These are phyloP conservation scores for Nyleta sp. DNA, from an alignment of 2,888 invertebrate species.

Conservation along the genomic window DNA sequence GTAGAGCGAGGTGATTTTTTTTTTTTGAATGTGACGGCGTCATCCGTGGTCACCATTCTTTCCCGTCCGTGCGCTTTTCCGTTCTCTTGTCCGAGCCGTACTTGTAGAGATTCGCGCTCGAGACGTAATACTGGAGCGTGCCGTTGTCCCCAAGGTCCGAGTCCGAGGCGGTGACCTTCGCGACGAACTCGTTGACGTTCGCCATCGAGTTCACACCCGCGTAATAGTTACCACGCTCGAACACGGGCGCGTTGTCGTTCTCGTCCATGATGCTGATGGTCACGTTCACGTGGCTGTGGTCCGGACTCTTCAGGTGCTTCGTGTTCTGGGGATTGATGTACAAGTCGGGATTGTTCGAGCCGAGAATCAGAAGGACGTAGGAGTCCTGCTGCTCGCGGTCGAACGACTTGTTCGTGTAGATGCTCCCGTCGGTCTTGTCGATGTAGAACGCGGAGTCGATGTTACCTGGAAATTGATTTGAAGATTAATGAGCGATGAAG, in stretches of 20 bases:
- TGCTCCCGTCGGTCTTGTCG: constrained; percentile 90
- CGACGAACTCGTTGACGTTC: constrained; percentile 88
- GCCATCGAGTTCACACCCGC: constrained; percentile 91
- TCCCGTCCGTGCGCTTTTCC: no score
- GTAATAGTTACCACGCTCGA: constrained; percentile 86
- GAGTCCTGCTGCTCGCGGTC: constrained; percentile 91
- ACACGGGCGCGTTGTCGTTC: constrained; percentile 93
- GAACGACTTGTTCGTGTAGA: constrained; percentile 87
- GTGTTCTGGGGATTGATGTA: constrained; percentile 84
- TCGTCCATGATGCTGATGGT: constrained; percentile 90
- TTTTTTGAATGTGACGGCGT: no score
- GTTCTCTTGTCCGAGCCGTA: constrained; percentile 88
- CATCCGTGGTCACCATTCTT: no score
- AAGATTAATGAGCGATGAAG: no score
- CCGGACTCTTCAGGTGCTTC: constrained; percentile 77
- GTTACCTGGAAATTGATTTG: constrained; percentile 85
- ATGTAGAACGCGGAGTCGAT: constrained; percentile 90
- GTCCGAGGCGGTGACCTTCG: constrained; percentile 91
- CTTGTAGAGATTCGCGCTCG: constrained; percentile 91
- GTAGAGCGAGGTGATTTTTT: no score
- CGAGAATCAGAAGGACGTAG: constrained; percentile 90
- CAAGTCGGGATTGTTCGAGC: constrained; percentile 92
- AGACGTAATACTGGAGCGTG: constrained; percentile 91
- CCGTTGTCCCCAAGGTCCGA: constrained; percentile 93
- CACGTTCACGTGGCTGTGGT: constrained; percentile 89